These are phyloP conservation scores for Petrocephalus sullivani DNA, from an alignment of 2,797 vertebrate genomes.

Conservation along the genomic window DNA sequence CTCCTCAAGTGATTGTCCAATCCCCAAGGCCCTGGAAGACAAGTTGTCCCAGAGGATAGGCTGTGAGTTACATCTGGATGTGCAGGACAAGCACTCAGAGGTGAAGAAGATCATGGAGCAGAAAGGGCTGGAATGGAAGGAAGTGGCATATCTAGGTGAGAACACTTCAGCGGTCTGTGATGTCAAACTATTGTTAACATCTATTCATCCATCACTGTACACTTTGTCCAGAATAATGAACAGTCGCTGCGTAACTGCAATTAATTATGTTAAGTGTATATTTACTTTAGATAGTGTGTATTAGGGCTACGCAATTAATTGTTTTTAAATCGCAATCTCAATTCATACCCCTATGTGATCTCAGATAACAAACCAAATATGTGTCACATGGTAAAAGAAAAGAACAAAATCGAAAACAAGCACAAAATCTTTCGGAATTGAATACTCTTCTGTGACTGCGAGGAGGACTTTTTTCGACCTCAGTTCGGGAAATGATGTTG, in stretches of 20 bases:
- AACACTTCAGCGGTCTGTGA: background rate
- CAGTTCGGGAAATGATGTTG: background rate
- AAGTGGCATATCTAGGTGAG: conserved; percentile 85
- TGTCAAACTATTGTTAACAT: background rate
- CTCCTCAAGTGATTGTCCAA: conserved; percentile 59
- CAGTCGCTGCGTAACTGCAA: background rate
- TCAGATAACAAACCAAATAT: background rate
- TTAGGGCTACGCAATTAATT: background rate
- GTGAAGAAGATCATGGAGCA: conserved; percentile 56
- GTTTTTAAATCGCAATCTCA: background rate
- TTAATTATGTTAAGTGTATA: background rate
- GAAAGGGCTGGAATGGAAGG: conserved; percentile 70
- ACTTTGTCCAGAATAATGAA: background rate
- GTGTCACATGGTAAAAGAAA: background rate
- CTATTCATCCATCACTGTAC: background rate
- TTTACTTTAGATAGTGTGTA: background rate
- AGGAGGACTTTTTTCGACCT: background rate
- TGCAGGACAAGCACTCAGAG: conserved; percentile 53
- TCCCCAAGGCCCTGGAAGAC: conserved; percentile 50
- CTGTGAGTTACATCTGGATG: conserved; percentile 53
- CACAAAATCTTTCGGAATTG: background rate
- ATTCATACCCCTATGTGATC: background rate
- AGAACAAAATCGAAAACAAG: background rate
- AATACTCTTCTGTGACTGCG: background rate
- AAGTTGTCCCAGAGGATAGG: conserved; percentile 48